Evolutionary conservation across 1,140 invertebrate genomes (phyloP), one percentile per base, ranked within the genome.

Genomic region (Magallana gigas): DNA sequence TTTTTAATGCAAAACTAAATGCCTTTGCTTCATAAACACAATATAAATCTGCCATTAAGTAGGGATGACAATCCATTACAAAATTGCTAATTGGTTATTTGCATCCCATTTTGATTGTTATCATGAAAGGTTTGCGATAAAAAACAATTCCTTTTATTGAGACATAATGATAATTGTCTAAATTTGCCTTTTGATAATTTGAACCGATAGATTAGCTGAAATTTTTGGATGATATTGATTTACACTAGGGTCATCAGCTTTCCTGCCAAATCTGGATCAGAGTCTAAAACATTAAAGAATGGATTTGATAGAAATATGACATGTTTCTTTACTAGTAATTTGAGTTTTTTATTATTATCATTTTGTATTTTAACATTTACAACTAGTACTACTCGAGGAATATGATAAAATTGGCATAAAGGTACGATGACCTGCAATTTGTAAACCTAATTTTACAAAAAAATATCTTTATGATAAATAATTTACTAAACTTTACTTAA

Each of bases 291-390:
- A 64, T 64, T 64, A 64, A 64, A 64, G 60, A 64, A 64, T 64
- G 60, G 60, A 64, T 64, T 64, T 64, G 60, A 64, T 64, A 62
- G 60, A 62, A 62, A 64, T 64, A 64, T 64, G 14, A 64, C 14
- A 64, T 64, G 60, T 64, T 64, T 64, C 60, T 64, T 64, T 64
- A 64, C 60, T 64, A n/a, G 60, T 18, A 64, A 64, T 64, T 64
- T 62, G 60, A 6, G 14, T 64, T 64, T 64, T 64, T 64, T n/a
- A 64, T 62, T 62, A 12, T 62, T 64, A 64, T 64, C 18, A 64
- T n/a, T 64, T 64, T 64, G 60, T 64, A 64, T 64, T 64, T 64
- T 64, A 64, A 64, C 60, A 64, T 64, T 64, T 64, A 64, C 60
- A 64, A 64, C 60, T 64, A 64, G 60, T 64, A 64, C 60, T 64